Base-by-base conservation (phyloP, 1,140 invertebrate species). In the Drosophila kurseongensis region DNA sequence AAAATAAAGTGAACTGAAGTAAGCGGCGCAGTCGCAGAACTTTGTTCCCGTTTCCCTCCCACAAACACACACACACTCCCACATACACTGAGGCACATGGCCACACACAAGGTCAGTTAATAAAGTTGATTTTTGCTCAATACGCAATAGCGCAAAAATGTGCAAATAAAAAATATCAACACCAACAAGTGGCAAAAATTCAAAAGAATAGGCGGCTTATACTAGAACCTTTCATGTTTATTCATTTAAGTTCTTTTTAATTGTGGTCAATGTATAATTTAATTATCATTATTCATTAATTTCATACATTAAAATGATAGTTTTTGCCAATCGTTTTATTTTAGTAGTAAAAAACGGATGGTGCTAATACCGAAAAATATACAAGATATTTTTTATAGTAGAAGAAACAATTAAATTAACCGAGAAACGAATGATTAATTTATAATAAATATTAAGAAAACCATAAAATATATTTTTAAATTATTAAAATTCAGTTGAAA, bases 91-190 rank as follows among this genome's bases (percentile, higher is more conserved):
- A 16, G 50, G 50, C 56, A 68, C 50, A 61, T 60, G 56, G 57
- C 47, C 56, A 68, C 42, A 66, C 65, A 44, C 47, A 52, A 44
- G 61, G 65, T 68, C 36, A 54, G 40, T 66, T 52, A 66, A 65
- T 68, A 54, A 68, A 54, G 65, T 67, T 68, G 65, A 67, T 68
- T 68, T 68, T 68, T 68, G 62, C 62, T 68, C 65, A 68, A 68
- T 68, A 67, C 62, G 65, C 65, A 68, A 54, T 68, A 67, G 38
- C 65, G 38, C 38, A 41, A 67, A 66, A 66, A 67, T 66, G 61
- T 67, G 65, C 65, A 35, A 67, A 68, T 67, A 54, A 44, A 42
- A 68, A 68, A 62, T 47, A 62, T 54, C 67, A 67, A 67, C 65
- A 67, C 14, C 29, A 68, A 68, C 62, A 52, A 52, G 38, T 67